These are phyloP conservation scores for Stegodyphus dumicola DNA, from an alignment of 1,140 invertebrate genomes.

Conservation along the genomic window DNA sequence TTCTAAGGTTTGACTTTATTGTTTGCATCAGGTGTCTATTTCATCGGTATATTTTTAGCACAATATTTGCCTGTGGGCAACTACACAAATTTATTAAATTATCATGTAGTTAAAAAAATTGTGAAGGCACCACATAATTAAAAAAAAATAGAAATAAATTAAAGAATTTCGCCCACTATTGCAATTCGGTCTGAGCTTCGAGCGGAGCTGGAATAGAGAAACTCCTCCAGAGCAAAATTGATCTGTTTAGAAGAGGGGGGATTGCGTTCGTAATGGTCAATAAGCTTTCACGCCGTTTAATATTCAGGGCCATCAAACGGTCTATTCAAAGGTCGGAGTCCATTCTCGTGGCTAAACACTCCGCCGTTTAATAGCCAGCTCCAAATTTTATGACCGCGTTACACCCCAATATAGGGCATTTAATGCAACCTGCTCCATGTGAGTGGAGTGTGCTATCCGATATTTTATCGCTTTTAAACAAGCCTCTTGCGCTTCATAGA, in stretches of 20 bases:
- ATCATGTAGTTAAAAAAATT: too few species aligned
- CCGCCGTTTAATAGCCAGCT: slow-evolving; percentile 5
- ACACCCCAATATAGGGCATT: slow-evolving; percentile 46
- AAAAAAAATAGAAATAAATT: slow-evolving; percentile 8
- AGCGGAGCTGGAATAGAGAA: slow-evolving; percentile 11
- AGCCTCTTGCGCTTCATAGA: slow-evolving; percentile 28
- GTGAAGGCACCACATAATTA: not conserved
- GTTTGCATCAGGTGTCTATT: too few species aligned
- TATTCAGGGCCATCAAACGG: slow-evolving; percentile 57
- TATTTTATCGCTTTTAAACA: slow-evolving; percentile 61
- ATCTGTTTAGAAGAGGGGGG: slow-evolving; percentile 27
- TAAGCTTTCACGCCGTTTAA: slow-evolving; percentile 52
- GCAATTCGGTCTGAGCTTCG: slow-evolving; percentile 41
- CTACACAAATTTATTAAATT: too few species aligned
- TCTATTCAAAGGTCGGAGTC: slow-evolving; percentile 27
- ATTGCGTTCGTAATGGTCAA: slow-evolving; percentile 44
- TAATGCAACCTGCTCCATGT: slow-evolving; percentile 44
- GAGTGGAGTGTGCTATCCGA: slow-evolving; percentile 38
- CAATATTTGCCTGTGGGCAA: too few species aligned
- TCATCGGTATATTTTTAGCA: too few species aligned
- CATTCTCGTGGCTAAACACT: slow-evolving; percentile 2
- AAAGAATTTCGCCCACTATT: slow-evolving; percentile 22
- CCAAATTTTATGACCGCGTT: slow-evolving; percentile 45
- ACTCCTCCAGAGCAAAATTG: slow-evolving; percentile 45
- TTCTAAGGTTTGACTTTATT: too few species aligned